These are phyloP conservation scores for Oreonectes daqikongensis DNA, from an alignment of 2,797 vertebrate genomes.

Conservation along the genomic window DNA sequence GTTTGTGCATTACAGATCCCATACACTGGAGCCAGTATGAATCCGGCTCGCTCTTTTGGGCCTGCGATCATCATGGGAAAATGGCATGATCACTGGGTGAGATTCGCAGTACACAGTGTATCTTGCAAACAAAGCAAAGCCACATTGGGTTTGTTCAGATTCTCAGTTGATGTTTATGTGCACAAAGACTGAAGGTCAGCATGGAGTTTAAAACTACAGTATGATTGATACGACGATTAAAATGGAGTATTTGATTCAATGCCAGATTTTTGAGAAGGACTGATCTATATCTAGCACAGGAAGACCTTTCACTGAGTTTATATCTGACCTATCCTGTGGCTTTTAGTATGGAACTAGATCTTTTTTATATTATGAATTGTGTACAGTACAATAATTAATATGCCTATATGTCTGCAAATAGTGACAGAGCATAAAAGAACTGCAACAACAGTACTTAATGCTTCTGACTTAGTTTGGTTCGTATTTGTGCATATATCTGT, in stretches of 20 bases:
- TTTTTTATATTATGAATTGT: too few species aligned
- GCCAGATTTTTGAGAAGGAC: constrained; percentile 24
- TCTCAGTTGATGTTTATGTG: constrained; percentile 1
- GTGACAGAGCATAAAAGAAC: not conserved
- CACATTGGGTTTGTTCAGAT: not conserved
- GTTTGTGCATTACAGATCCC: constrained; percentile 74
- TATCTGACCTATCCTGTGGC: constrained; percentile 15
- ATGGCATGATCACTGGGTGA: constrained; percentile 89
- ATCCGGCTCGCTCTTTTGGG: constrained; percentile 87
- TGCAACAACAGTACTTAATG: too few species aligned
- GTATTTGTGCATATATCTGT: constrained; percentile 1
- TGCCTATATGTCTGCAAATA: not conserved
- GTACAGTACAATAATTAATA: too few species aligned
- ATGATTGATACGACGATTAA: not conserved
- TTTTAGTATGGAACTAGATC: not conserved
- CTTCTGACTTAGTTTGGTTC: constrained; percentile 9
- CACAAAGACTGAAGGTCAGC: constrained; percentile 10
- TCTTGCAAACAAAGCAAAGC: not conserved
- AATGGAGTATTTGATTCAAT: not conserved
- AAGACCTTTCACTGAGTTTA: constrained; percentile 4
- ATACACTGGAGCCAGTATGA: constrained; percentile 89
- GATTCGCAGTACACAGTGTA: constrained; percentile 5
- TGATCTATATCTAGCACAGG: constrained; percentile 6
- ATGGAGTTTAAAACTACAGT: not conserved
- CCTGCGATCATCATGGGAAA: constrained; percentile 86